A percentile compares a stretch with the other conserved stretches of the same genome.
phyloP scores from a whole-genome alignment of 2,113 vertebrate genomes.

The Brachypodius melanocephalos region DNA sequence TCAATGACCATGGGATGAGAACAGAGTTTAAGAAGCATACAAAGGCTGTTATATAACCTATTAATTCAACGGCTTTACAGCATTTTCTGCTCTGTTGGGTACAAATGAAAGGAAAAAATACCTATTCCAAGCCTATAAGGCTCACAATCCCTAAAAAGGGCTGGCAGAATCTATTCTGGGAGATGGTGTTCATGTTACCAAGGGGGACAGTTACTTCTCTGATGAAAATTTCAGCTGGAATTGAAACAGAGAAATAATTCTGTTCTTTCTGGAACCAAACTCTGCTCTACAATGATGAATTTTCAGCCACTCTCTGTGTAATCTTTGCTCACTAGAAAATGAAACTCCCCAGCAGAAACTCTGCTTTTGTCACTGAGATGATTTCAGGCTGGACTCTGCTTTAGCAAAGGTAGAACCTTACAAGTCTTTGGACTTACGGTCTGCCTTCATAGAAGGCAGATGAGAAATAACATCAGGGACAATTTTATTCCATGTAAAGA shows the following conservation, averaged over 20 bases:
- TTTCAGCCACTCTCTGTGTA: background rate
- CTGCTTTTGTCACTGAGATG: background rate
- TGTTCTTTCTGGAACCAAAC: background rate
- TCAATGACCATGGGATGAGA: background rate
- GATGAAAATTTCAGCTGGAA: slow-evolving; percentile 21
- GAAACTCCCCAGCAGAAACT: background rate
- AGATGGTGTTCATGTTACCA: background rate
- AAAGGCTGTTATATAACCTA: slow-evolving; percentile 17
- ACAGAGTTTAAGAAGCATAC: background rate
- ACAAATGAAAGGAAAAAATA: slow-evolving; percentile 49
- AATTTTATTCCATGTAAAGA: background rate
- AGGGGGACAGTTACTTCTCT: background rate
- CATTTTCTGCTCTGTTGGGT: slow-evolving; percentile 47
- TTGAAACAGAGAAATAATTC: background rate
- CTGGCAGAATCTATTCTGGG: slow-evolving; percentile 20
- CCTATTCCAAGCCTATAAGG: slow-evolving; percentile 30
- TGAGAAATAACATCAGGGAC: background rate
- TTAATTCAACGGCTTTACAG: slow-evolving; percentile 26
- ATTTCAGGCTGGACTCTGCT: background rate
- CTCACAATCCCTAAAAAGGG: background rate
- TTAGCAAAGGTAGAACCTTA: background rate
- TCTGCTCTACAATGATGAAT: background rate
- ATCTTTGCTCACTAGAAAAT: background rate
- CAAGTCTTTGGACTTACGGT: background rate
- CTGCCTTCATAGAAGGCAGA: background rate